Percentiles rank a stretch among this genome's conserved stretches.
Conservation (phyloP, 2,113 vertebrate species). For the Cettia cetti region DNA sequence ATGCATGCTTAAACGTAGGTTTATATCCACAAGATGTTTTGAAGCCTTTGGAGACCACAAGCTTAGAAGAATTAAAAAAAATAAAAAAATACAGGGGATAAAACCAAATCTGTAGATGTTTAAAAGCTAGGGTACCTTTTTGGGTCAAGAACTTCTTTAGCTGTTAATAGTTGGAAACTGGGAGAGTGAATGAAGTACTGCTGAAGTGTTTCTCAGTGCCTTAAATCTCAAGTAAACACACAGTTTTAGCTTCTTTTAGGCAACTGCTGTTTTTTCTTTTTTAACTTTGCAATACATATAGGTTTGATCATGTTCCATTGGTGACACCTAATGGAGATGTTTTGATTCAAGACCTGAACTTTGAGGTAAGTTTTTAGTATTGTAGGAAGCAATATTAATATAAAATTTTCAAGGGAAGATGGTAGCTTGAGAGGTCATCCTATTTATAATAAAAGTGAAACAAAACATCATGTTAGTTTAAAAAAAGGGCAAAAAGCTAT, state of each 20-base stretch:
- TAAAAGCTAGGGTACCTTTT: not conserved
- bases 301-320: slow-evolving; percentile 93
- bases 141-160: not conserved
- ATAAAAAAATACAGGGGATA: not conserved
- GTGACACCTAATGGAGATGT: slow-evolving; percentile 97
- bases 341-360: slow-evolving; percentile 88
- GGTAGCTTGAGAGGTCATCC: not conserved
- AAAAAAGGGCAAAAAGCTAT: not conserved
- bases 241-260: not conserved
- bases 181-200: not conserved
- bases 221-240: not conserved
- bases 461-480: not conserved
- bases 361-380: slow-evolving; percentile 81
- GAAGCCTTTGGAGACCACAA: not conserved
- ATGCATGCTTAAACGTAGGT: not conserved
- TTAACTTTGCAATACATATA: slow-evolving; percentile 38
- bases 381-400: not conserved
- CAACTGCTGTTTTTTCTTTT: not conserved
- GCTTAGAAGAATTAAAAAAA: not conserved
- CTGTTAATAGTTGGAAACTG: not conserved
- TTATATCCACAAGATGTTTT: not conserved
- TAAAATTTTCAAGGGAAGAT: not conserved
- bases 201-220: not conserved
- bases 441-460: not conserved
- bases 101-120: not conserved